phyloP scores from a whole-genome alignment of 1,140 invertebrate genomes.

The Phocides pigmalion region DNA sequence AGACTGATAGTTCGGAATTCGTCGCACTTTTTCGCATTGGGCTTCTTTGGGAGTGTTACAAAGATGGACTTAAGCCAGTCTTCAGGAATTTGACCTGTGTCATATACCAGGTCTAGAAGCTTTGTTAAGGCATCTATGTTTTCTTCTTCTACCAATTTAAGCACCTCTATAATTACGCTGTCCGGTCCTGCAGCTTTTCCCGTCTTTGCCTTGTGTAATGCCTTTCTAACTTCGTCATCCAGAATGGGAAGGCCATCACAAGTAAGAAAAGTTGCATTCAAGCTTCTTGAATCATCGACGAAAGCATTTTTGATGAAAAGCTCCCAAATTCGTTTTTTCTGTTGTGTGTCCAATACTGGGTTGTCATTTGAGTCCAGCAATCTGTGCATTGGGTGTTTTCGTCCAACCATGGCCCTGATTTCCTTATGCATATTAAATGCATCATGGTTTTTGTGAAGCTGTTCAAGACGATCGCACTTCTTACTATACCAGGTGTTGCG shows the following conservation, averaged over 20 bases:
- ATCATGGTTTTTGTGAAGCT: slow-evolving; percentile 32
- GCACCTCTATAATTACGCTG: slow-evolving; percentile 29
- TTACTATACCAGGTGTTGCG: slow-evolving; percentile 15
- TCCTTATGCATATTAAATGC: slow-evolving; percentile 40
- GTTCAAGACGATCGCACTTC: slow-evolving; percentile 32
- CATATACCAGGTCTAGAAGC: background rate
- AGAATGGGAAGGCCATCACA: slow-evolving; percentile 25
- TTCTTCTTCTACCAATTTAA: slow-evolving; percentile 26
- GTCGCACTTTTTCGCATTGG: slow-evolving; percentile 26
- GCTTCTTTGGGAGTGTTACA: slow-evolving; percentile 26
- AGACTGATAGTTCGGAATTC: slow-evolving; percentile 29
- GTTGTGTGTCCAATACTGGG: background rate
- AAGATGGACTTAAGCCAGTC: slow-evolving; percentile 36
- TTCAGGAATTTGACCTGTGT: slow-evolving; percentile 12
- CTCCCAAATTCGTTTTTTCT: slow-evolving; percentile 26
- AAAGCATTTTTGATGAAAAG: slow-evolving; percentile 26
- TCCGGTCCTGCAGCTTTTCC: slow-evolving; percentile 33
- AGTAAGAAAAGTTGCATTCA: background rate
- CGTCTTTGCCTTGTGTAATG: slow-evolving; percentile 23
- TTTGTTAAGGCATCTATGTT: slow-evolving; percentile 14
- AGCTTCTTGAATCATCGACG: slow-evolving; percentile 14
- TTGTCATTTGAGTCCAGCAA: background rate
- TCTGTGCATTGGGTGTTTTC: background rate
- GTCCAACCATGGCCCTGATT: slow-evolving; percentile 18
- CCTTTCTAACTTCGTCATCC: slow-evolving; percentile 13